phyloP scores from a whole-genome alignment of 1,140 invertebrate species.

The Anoplolepis gracilipes region DNA sequence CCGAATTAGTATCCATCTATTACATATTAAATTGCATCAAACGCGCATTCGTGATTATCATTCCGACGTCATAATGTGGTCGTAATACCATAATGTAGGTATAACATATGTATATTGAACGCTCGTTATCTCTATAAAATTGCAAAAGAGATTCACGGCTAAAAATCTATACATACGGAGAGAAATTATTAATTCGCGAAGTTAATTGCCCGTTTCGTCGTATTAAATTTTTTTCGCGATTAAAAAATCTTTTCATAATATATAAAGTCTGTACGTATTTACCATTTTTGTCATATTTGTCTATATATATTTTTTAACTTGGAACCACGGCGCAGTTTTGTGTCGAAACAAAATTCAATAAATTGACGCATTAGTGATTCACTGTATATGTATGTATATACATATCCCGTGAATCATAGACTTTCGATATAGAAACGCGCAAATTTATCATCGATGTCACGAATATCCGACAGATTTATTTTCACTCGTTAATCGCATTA shows the following conservation, averaged over 20 bases:
- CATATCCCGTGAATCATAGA: neutral
- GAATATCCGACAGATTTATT: slow-evolving; percentile 24
- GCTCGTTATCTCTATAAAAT: neutral
- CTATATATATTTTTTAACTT: slow-evolving; percentile 18
- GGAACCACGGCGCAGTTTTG: slow-evolving; percentile 3
- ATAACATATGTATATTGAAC: neutral
- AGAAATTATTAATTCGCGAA: slow-evolving; percentile 21
- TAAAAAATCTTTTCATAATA: neutral
- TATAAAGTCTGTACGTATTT: neutral
- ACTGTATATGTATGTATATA: neutral
- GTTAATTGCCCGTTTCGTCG: neutral
- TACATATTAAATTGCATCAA: slow-evolving; percentile 53
- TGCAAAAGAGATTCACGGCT: neutral
- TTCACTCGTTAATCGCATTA: slow-evolving; percentile 23
- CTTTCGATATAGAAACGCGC: neutral
- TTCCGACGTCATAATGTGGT: slow-evolving; percentile 10
- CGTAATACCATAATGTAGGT: neutral
- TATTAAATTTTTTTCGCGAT: neutral
- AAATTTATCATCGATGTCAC: neutral
- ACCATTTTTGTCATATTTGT: neutral
- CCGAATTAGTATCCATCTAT: slow-evolving; percentile 43
- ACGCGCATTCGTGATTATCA: slow-evolving; percentile 19
- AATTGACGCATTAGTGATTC: slow-evolving; percentile 25
- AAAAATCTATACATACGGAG: neutral
- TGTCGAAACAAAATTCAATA: slow-evolving; percentile 26